A percentile compares a stretch with the other conserved stretches of the same genome.
These are phyloP conservation scores for Melanostoma mellinum DNA, from an alignment of 2,888 invertebrate genomes.

Conservation along the genomic window DNA sequence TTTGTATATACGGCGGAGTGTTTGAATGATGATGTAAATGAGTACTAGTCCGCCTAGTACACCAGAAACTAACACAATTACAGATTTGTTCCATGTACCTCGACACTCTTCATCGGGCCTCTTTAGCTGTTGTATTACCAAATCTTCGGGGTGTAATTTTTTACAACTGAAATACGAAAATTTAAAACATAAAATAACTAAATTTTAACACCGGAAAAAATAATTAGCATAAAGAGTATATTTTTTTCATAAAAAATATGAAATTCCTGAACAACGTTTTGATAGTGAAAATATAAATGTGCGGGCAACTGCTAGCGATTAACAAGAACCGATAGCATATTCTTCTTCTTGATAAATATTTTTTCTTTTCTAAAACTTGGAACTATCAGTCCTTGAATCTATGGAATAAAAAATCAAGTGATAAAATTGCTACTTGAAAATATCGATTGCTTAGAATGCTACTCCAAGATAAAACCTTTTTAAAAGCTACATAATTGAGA, in stretches of 20 bases:
- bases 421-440: too few relatives aligned
- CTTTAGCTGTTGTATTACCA: slow-evolving; percentile 16
- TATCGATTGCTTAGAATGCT: too few relatives aligned
- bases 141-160: slow-evolving; percentile 16
- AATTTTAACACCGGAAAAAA: too few relatives aligned
- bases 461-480: too few relatives aligned
- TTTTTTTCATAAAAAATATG: not conserved
- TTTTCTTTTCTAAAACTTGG: too few relatives aligned
- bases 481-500: too few relatives aligned
- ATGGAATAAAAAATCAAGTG: too few relatives aligned
- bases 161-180: slow-evolving; percentile 16
- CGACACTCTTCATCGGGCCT: slow-evolving; percentile 71
- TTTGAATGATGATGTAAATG: slow-evolving; percentile 78
- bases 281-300: too few relatives aligned
- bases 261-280: not conserved
- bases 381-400: too few relatives aligned
- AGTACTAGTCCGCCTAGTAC: slow-evolving; percentile 76
- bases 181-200: not conserved
- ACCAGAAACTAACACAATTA: slow-evolving; percentile 77
- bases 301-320: too few relatives aligned
- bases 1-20: slow-evolving; percentile 79
- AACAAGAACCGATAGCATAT: too few relatives aligned
- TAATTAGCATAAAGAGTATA: not conserved
- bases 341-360: too few relatives aligned
- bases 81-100: slow-evolving; percentile 75